These are phyloP conservation scores for Ceratina japonica DNA, from an alignment of 1,140 invertebrate genomes.

Conservation along the genomic window DNA sequence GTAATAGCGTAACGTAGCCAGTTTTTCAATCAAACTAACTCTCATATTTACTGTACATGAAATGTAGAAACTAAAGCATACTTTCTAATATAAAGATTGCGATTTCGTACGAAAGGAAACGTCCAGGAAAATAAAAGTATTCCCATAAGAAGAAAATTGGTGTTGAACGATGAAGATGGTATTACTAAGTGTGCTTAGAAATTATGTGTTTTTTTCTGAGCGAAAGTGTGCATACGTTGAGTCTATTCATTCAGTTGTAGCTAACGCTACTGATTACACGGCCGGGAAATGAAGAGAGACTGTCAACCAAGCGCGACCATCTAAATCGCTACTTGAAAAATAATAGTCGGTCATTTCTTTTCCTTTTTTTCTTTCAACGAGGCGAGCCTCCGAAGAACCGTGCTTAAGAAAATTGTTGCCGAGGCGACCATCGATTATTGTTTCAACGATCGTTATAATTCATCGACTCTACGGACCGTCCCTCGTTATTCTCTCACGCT, in stretches of 20 bases:
- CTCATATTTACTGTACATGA: too few species aligned
- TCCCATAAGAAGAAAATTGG: not conserved
- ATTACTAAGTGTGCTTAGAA: not conserved
- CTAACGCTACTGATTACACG: slow-evolving; percentile 30
- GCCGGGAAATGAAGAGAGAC: not conserved
- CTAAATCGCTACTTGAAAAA: not conserved
- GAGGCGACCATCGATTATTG: slow-evolving; percentile 26
- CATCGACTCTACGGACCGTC: not conserved
- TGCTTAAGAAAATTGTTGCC: slow-evolving; percentile 14
- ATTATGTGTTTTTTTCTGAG: not conserved
- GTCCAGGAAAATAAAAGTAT: not conserved
- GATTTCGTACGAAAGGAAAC: not conserved
- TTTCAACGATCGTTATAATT: slow-evolving; percentile 21
- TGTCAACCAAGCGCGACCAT: slow-evolving; percentile 1
- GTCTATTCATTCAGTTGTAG: not conserved
- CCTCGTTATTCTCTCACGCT: not conserved
- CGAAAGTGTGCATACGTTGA: not conserved
- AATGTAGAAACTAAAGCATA: too few species aligned
- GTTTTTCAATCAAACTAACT: too few species aligned
- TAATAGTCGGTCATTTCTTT: slow-evolving; percentile 17
- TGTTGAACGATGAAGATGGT: too few species aligned
- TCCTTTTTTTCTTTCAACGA: not conserved
- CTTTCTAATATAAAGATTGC: too few species aligned
- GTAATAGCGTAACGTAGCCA: too few species aligned
- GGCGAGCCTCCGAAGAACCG: not conserved